Base-by-base conservation (phyloP, 1,140 invertebrate genomes). In the Copidosoma floridanum region DNA sequence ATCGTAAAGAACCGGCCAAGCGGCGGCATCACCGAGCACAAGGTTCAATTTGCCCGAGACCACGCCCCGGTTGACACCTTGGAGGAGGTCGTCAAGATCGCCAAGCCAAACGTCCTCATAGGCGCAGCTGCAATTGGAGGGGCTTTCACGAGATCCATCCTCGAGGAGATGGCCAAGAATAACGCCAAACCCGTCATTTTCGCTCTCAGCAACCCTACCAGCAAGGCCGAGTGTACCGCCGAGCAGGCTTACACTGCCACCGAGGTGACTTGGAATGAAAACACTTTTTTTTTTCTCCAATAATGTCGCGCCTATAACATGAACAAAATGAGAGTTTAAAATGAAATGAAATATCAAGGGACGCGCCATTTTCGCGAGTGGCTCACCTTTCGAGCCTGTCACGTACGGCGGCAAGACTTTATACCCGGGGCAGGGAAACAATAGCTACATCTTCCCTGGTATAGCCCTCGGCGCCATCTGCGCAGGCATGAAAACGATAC, bases 181-280 rank as follows among this genome's bases (percentile, higher is more conserved):
- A 93, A 93, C 71, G 81, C 87, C 14, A 80, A 81, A 29, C 94
- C 94, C 0, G 85, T 97, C 37, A 94, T 99, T 59, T 98, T 98
- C 79, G 95, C 96, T 14, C 82, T 99, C 2, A 97, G 94, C 69
- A 99, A 99, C 82, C 96, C 96, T 40, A 99, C 96, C 11, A 88
- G 85, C 74, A 96, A 97, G 81, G 94, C 96, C 3, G 96, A 99
- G 79, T 98, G 95, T 73, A 98, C 96, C n/a, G 96, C 96, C 18
- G 93, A 95, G 76, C 84, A 94, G 71, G 95, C 94, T 2, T 98
- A 97, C 73, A 85, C 76, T 37, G 76, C 88, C 68, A 96, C 94
- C 1, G 83, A 94, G 70, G 91, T 91, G 77, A 80, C 74, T 70
- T n/a, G n/a, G n/a, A n/a, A n/a, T n/a, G n/a, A n/a, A n/a, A n/a